Evolutionary conservation across 2,113 vertebrate species (phyloP).

Genomic region (Acanthisitta chloris): DNA sequence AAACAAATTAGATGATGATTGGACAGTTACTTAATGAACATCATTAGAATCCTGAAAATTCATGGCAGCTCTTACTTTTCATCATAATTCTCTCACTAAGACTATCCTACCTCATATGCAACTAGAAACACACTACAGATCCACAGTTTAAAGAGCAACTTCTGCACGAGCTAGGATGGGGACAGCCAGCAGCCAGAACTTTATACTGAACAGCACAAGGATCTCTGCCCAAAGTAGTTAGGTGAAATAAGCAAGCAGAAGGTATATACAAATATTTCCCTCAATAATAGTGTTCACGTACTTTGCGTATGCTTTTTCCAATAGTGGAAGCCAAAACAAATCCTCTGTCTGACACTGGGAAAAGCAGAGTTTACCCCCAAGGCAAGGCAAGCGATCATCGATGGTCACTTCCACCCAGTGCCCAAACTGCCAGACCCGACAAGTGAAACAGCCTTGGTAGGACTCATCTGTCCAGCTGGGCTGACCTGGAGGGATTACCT

Average conservation of each 20-base stretch:
- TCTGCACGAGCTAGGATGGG: background rate
- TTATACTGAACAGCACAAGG: background rate
- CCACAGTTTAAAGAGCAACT: background rate
- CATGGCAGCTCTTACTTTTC: background rate
- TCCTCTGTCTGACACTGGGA: slow-evolving; percentile 86
- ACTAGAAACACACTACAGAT: background rate
- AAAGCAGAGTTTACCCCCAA: slow-evolving; percentile 88
- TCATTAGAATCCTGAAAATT: background rate
- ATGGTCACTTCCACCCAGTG: slow-evolving; percentile 88
- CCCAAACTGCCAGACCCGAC: slow-evolving; percentile 88
- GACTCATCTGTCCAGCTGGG: slow-evolving; percentile 82
- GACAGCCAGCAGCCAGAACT: background rate
- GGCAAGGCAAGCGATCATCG: slow-evolving; percentile 90
- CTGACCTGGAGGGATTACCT: slow-evolving; percentile 90
- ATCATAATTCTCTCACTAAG: background rate
- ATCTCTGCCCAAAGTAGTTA: background rate
- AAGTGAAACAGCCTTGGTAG: slow-evolving; percentile 85
- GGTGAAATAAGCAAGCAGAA: background rate
- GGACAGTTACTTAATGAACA: background rate
- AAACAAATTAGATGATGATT: background rate
- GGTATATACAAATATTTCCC: background rate
- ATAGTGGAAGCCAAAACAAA: slow-evolving; percentile 90
- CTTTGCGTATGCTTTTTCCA: slow-evolving; percentile 99
- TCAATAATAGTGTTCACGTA: slow-evolving; percentile 52
- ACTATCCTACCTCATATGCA: background rate